These are phyloP conservation scores for Digitonthophagus gazella DNA, from an alignment of 2,888 invertebrate species.

Conservation along the genomic window DNA sequence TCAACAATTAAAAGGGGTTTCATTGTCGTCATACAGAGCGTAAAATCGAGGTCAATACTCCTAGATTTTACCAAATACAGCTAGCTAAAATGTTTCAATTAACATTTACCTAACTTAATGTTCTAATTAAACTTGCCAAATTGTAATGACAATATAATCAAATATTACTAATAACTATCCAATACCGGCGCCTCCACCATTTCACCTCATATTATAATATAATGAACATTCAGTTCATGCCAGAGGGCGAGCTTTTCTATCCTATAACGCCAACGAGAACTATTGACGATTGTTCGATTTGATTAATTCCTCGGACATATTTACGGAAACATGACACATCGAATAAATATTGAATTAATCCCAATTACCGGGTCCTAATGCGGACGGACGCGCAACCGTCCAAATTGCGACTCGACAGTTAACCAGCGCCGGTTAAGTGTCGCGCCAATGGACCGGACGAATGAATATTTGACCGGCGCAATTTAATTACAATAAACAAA, in stretches of 20 bases:
- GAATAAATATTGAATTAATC: slow-evolving; percentile 18
- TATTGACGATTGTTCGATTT: slow-evolving; percentile 10
- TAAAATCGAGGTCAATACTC: too few relatives aligned
- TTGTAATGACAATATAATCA: too few relatives aligned
- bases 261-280: neutral
- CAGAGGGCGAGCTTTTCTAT: neutral
- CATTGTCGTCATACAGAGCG: too few relatives aligned
- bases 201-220: neutral
- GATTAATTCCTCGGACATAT: slow-evolving; percentile 12
- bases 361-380: slow-evolving; percentile 6
- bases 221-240: neutral
- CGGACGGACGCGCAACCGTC: slow-evolving; percentile 1
- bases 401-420: neutral
- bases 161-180: too few relatives aligned
- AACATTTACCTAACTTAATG: too few relatives aligned
- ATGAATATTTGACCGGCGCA: slow-evolving; percentile 13
- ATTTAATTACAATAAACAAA: slow-evolving; percentile 9
- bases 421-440: neutral
- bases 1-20: neutral
- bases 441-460: slow-evolving; percentile 6
- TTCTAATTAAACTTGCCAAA: too few relatives aligned
- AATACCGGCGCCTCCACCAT: neutral
- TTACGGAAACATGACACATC: slow-evolving; percentile 11
- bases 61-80: too few relatives aligned
- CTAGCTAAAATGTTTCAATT: too few relatives aligned